phyloP scores from a whole-genome alignment of 2,797 vertebrate species.

The Poecilia velifera region DNA sequence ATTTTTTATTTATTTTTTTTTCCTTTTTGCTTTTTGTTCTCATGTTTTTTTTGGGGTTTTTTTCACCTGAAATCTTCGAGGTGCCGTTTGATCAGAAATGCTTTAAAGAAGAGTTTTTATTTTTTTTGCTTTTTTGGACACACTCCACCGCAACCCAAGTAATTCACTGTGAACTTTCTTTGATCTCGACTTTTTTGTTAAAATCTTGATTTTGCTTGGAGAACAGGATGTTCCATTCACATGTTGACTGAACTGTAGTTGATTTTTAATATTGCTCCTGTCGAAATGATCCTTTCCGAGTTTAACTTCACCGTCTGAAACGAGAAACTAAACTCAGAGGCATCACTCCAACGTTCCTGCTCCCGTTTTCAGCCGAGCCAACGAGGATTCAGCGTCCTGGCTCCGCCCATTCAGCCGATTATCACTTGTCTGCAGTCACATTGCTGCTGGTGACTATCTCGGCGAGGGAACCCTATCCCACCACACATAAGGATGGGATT shows the following conservation, averaged over 20 bases:
- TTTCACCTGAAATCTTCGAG: constrained; percentile 30
- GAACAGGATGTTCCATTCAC: background rate
- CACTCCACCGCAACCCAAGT: constrained; percentile 15
- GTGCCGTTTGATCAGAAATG: constrained; percentile 38
- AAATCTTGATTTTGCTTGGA: background rate
- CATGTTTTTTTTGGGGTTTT: background rate
- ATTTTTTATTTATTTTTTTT: constrained; percentile 11
- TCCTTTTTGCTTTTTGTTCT: constrained; percentile 26
- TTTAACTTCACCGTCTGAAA: background rate
- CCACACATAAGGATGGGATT: constrained; percentile 17
- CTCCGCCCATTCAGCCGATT: background rate
- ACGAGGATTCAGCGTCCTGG: background rate
- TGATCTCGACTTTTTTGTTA: background rate
- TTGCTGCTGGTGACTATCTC: background rate
- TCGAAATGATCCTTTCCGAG: background rate
- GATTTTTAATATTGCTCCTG: background rate
- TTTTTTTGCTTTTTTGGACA: constrained; percentile 4
- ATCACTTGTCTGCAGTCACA: constrained; percentile 9
- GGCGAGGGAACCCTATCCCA: constrained; percentile 7
- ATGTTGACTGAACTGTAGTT: background rate
- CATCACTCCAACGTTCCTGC: background rate
- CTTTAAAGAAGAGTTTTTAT: constrained; percentile 6
- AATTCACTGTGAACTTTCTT: background rate
- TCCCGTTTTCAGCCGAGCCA: background rate
- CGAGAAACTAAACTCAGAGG: background rate